phyloP scores from a whole-genome alignment of 2,888 invertebrate genomes.

The Polydrusus pterygomalis region DNA sequence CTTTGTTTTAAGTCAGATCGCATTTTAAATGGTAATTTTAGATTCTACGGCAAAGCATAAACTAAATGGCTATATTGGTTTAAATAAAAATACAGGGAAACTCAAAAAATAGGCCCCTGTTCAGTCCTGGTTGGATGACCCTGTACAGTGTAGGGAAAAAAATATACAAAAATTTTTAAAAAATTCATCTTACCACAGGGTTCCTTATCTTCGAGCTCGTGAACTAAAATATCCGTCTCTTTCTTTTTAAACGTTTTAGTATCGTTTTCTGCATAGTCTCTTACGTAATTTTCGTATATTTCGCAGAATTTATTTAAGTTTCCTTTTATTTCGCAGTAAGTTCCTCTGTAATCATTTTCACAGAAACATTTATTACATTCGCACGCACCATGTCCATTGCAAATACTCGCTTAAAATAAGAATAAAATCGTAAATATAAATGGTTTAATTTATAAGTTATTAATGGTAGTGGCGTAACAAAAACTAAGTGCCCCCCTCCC shows the following conservation, averaged over 20 bases:
- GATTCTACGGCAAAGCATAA: too few relatives aligned
- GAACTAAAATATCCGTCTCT: conserved; percentile 32
- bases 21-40: too few relatives aligned
- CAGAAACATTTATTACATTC: conserved; percentile 77
- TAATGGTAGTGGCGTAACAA: too few relatives aligned
- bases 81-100: too few relatives aligned
- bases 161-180: background rate
- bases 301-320: conserved; percentile 74
- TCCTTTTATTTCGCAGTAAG: conserved; percentile 75
- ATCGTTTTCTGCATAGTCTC: conserved; percentile 35
- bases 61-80: too few relatives aligned
- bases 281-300: conserved; percentile 73
- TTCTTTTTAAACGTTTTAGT: conserved; percentile 26
- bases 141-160: too few relatives aligned
- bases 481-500: too few relatives aligned
- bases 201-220: conserved; percentile 25
- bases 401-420: conserved; percentile 68
- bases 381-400: conserved; percentile 85
- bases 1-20: too few relatives aligned
- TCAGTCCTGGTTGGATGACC: too few relatives aligned
- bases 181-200: conserved; percentile 26
- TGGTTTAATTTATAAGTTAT: too few relatives aligned
- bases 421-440: background rate
- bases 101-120: too few relatives aligned
- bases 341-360: conserved; percentile 70